Evolutionary conservation across 2,888 invertebrate species (phyloP), one percentile per base, ranked within the genome.

Genomic region (Acrocera orbiculus): DNA sequence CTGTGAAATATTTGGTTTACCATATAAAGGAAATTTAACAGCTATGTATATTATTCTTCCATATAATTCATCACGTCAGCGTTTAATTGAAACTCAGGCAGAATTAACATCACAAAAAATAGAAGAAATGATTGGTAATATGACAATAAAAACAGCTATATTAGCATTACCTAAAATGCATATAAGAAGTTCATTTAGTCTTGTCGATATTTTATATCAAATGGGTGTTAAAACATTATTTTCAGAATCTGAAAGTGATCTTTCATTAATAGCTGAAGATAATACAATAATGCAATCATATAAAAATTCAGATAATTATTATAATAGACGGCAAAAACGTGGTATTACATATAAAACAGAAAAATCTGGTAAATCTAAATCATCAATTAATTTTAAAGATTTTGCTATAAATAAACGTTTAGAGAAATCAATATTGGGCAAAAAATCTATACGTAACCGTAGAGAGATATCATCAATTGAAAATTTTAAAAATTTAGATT

Each of bases 121-220:
- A 20, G 54, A 61, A 17, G 33, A 44, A 1, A 44, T 58, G 46
- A 59, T 61, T 9, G 43, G 47, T 4, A 50, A 50, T 38, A 56
- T 59, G 58, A 39, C 43, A 11, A 41, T 46, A 26, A 56, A 54
- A 17, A 59, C 58, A 5, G 59, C 65, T 5, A 64, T 70, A 16
- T 58, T 76, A 3, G 51, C 76, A 1, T 61, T 71, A 20, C 83
- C 83, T 1, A 77, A 75, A 52, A 75, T 85, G 73, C 70, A 73
- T 44, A 56, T 85, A 2, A 66, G 70, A 39, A 69, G 64, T 29
- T 66, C 63, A 1, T 45, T 69, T 3, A 64, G 67, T 42, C 52
- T 82, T 26, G 69, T 65, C 36, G 40, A 58, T 0, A 46, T 69
- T 1, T 54, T 83, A 4, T 53, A 66, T 40, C 48, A 53, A 3